Evolutionary conservation across 2,797 vertebrate genomes (phyloP).

Genomic region (Taenioides sp.): DNA sequence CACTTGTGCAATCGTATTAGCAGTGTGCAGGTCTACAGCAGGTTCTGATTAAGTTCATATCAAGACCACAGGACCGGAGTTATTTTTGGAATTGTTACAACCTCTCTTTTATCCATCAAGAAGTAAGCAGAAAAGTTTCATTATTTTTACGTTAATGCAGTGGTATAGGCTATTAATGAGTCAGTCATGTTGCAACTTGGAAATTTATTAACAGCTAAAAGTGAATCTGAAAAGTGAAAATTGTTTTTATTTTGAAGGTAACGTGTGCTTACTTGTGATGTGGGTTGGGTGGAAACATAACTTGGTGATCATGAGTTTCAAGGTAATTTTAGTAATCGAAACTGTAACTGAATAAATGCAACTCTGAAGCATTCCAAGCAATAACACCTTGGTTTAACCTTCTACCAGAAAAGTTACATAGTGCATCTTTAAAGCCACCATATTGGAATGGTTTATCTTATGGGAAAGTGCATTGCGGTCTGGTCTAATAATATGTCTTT

Average conservation of each 20-base stretch:
- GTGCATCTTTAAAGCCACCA: too few species aligned
- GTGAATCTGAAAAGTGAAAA: background rate
- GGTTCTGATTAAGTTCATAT: slow-evolving; percentile 10
- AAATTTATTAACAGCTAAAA: background rate
- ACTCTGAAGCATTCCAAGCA: too few species aligned
- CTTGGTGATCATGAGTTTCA: too few species aligned
- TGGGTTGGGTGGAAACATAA: background rate
- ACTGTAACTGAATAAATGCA: too few species aligned
- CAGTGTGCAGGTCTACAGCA: background rate
- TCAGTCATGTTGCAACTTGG: background rate
- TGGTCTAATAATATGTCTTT: too few species aligned
- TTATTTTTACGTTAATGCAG: background rate
- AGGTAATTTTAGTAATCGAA: too few species aligned
- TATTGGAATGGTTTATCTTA: too few species aligned
- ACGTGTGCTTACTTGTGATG: background rate
- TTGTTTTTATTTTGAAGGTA: background rate
- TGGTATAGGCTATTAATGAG: background rate
- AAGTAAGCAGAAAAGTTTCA: background rate
- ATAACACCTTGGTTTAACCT: too few species aligned
- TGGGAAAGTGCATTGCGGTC: too few species aligned
- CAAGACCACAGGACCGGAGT: background rate
- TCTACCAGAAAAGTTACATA: too few species aligned
- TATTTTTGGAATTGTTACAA: slow-evolving; percentile 11
- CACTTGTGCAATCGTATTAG: slow-evolving; percentile 2
- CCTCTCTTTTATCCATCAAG: background rate